These are phyloP conservation scores for Creontiades dilutus DNA, from an alignment of 2,888 invertebrate species.

Conservation along the genomic window DNA sequence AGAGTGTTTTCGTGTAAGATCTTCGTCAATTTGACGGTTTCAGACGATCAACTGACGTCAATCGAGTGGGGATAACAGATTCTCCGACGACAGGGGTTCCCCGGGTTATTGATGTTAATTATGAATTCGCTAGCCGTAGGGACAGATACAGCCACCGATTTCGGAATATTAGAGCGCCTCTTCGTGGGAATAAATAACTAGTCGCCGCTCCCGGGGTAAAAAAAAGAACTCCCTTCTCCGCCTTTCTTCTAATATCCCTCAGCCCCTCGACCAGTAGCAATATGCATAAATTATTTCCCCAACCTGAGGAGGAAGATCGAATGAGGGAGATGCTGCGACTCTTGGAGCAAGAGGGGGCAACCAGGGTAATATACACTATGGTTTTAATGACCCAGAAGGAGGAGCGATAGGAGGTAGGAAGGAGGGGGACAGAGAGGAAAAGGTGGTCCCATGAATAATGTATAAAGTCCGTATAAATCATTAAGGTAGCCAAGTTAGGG, in stretches of 20 bases:
- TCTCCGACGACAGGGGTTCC: not conserved
- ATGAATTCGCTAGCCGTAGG: constrained; percentile 24
- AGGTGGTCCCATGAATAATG: constrained; percentile 70
- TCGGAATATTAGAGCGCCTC: constrained; percentile 51
- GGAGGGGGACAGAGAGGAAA: not conserved
- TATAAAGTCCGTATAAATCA: constrained; percentile 72
- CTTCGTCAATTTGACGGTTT: too few species aligned
- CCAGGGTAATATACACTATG: constrained; percentile 72
- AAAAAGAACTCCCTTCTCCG: constrained; percentile 20
- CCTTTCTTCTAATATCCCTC: constrained; percentile 44
- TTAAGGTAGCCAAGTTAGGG: constrained; percentile 67
- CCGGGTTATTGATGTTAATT: not conserved
- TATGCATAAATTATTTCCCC: constrained; percentile 74
- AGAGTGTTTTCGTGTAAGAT: too few species aligned
- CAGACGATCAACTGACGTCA: too few species aligned
- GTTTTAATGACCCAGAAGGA: constrained; percentile 72
- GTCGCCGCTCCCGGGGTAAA: constrained; percentile 5
- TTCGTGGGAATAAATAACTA: constrained; percentile 65
- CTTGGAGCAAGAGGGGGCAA: constrained; percentile 27
- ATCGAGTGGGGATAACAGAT: not conserved
- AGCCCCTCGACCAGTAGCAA: constrained; percentile 73
- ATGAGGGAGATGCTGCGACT: constrained; percentile 42
- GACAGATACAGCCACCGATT: constrained; percentile 41
- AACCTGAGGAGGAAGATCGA: constrained; percentile 41
- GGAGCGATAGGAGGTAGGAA: not conserved